Base-by-base conservation (phyloP, 1,140 invertebrate genomes). In the Anoplophora glabripennis region DNA sequence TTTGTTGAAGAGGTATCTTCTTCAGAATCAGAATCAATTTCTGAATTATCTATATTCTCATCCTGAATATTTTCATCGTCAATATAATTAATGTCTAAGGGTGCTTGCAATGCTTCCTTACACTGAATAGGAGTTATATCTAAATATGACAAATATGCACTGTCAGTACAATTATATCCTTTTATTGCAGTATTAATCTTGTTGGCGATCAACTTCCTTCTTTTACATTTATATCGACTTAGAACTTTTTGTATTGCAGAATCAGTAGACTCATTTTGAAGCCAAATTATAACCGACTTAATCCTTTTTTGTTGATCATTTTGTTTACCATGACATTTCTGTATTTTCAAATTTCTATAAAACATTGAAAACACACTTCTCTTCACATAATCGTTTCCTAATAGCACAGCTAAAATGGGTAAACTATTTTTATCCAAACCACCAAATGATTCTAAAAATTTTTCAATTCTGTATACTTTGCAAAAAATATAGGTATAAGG, bases 371-470 rank as follows among this genome's bases (percentile, higher is more conserved):
- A 93, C 0, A 82, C 77, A 8, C 74, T 78, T 41, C 78, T 79
- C 40, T 86, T 79, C n/a, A 93, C 84, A 75, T 89, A 94, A 78
- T 95, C 93, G 79, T 95, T 95, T 3, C 93, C 93, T 14, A 94
- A 73, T 7, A 95, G 64, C 9, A 86, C 86, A n/a, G 90, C 88
- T 56, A 93, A 79, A 5, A 96, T 68, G 2, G 92, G 90, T 38
- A 95, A 70, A 35, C 88, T 74, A 10, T 82, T 77, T 61, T 80
- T 79, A 57, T 86, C 77, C 11, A 93, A 69, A 0, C 85, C 84
- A 5, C 82, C 81, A 75, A 88, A 88, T 33, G 77, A 59, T 36
- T 63, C 78, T 5, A 89, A 70, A 64, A 93, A 84, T 63, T 86
- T 81, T 51, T 92, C 81, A 9, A 89, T 77, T 64, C 77, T 81